Conservation (phyloP, 2,888 invertebrate species). For the Falcaria lacertinaria region DNA sequence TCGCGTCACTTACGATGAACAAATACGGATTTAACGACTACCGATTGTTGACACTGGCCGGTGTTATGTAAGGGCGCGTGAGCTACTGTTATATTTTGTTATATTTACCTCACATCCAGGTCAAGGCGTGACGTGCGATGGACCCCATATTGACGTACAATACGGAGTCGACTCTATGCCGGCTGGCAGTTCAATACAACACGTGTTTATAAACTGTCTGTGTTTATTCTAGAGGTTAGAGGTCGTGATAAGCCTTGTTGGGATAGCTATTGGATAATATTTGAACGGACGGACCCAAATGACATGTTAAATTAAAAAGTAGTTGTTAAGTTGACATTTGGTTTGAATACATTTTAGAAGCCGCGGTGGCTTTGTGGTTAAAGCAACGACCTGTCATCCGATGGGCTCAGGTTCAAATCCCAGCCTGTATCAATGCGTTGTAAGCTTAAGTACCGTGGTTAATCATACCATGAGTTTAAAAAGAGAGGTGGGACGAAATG, state of each 20-base stretch:
- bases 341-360: too few relatives aligned
- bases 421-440: too few relatives aligned
- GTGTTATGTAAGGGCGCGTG: constrained; percentile 2
- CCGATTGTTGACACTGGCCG: constrained; percentile 3
- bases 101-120: background rate
- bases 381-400: too few relatives aligned
- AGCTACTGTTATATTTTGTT: background rate
- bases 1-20: constrained; percentile 1
- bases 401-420: too few relatives aligned
- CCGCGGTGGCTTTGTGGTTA: too few relatives aligned
- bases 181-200: background rate
- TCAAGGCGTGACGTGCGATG: background rate
- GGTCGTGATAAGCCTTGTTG: background rate
- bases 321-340: too few relatives aligned
- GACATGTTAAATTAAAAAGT: too few relatives aligned
- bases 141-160: background rate
- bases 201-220: background rate
- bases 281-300: too few relatives aligned
- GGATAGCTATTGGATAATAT: too few relatives aligned
- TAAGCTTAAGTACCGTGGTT: too few relatives aligned
- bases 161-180: background rate
- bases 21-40: constrained; percentile 4
- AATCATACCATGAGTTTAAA: too few relatives aligned
- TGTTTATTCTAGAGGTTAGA: background rate
- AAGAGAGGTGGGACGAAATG: too few relatives aligned